A percentile compares a stretch with the other conserved stretches of the same genome.
These are phyloP conservation scores for Beris morrisii DNA, from an alignment of 2,888 invertebrate genomes.

Conservation along the genomic window DNA sequence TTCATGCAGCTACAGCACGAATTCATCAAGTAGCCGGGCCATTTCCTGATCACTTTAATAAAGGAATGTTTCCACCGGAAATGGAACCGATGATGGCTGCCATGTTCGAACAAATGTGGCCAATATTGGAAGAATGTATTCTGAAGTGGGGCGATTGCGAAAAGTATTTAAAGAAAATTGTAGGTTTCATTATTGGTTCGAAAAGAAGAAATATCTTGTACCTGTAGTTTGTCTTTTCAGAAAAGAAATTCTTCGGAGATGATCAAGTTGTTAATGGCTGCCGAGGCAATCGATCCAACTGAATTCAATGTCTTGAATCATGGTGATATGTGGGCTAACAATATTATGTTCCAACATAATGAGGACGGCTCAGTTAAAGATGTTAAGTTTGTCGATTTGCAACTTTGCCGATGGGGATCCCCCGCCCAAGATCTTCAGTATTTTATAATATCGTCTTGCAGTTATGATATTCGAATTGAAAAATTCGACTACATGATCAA, in stretches of 20 bases:
- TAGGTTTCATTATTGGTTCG: conserved; percentile 25
- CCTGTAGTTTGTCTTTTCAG: conserved; percentile 13
- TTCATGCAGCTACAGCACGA: conserved; percentile 35
- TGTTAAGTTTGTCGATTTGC: conserved; percentile 48
- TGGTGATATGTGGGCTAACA: conserved; percentile 52
- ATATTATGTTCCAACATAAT: conserved; percentile 48
- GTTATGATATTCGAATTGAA: conserved; percentile 46
- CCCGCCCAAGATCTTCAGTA: conserved; percentile 48
- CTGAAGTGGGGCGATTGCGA: conserved; percentile 38
- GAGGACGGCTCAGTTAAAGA: conserved; percentile 46
- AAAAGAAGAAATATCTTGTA: not conserved
- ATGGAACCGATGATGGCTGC: conserved; percentile 2
- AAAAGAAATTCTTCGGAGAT: conserved; percentile 34
- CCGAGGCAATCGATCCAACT: conserved; percentile 37
- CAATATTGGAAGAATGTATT: not conserved
- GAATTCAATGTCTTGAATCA: conserved; percentile 49
- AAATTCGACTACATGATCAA: conserved; percentile 50
- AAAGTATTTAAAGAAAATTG: conserved; percentile 44
- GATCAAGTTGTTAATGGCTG: conserved; percentile 19
- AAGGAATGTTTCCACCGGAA: conserved; percentile 9
- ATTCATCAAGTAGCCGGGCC: conserved; percentile 5
- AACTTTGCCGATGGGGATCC: conserved; percentile 44
- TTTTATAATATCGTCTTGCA: conserved; percentile 49
- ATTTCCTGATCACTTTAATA: conserved; percentile 37
- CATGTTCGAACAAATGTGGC: not conserved